These are phyloP conservation scores for Macrophya annulata DNA, from an alignment of 2,888 invertebrate genomes.

Conservation along the genomic window DNA sequence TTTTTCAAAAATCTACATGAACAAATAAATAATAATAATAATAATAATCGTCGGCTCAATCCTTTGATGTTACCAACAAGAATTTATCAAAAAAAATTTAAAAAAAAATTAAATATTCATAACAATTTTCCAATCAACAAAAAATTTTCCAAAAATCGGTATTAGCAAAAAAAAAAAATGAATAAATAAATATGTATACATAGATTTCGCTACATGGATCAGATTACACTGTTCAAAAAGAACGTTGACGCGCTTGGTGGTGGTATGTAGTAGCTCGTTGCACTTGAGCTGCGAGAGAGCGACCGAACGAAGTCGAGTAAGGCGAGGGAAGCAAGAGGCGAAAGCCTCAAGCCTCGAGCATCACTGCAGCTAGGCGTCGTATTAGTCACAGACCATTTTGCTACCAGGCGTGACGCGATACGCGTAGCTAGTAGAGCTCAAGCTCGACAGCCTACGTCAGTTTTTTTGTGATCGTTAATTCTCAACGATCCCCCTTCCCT, in stretches of 20 bases:
- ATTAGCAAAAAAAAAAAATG: background rate
- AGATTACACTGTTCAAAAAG: background rate
- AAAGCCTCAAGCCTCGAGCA: background rate
- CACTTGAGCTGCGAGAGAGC: background rate
- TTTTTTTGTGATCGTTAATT: conserved; percentile 73
- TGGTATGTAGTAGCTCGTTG: background rate
- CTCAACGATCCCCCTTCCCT: conserved; percentile 61
- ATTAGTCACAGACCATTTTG: conserved; percentile 79
- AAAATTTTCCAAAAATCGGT: background rate
- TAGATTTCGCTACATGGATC: background rate
- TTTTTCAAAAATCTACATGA: no score
- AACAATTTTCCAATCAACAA: background rate
- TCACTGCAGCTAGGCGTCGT: conserved; percentile 67
- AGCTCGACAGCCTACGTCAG: conserved; percentile 40
- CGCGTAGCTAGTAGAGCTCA: background rate
- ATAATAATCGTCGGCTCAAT: no score
- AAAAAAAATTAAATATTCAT: no score
- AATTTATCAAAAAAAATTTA: no score
- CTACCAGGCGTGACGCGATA: conserved; percentile 77
- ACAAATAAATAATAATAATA: no score
- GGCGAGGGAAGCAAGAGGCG: background rate
- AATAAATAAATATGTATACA: background rate
- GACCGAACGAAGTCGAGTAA: background rate
- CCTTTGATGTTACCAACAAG: no score
- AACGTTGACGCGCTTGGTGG: background rate